Evolutionary conservation across 2,888 invertebrate genomes (phyloP), one percentile per base, ranked within the genome.

Genomic region (Apeira syringaria): DNA sequence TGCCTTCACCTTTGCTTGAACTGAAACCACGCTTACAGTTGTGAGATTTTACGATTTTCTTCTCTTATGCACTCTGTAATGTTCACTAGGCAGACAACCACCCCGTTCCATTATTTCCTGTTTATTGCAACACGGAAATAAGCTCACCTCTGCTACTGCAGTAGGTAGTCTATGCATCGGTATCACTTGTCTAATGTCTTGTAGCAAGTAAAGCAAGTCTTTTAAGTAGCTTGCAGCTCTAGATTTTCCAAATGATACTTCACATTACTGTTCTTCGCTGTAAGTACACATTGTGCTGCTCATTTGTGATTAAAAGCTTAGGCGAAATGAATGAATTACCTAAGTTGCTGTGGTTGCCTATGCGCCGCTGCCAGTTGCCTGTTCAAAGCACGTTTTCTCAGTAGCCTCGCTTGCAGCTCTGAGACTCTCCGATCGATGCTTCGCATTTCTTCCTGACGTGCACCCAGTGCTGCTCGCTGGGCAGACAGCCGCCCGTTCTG

Each of bases 221-320:
- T 58, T 97, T 92, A 68, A 98, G 95, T 61, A 99, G 97, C 96
- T 79, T 98, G 98, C 34, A 99, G 92, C 77, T 99, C 98, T 26
- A 96, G 69, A 99, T 98, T 63, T 98, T 91, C 64, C 96, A 94
- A 89, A 99, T 98, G 72, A 98, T 97, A 63, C 95, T 94, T 41
- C 95, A 92, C 92, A 98, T 94, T n/a, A n/a, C n/a, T n/a, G n/a
- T 86, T 99, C 98, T 57, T 97, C 97, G n/a, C 74, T 98, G 97
- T n/a, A 32, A 97, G 91, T 61, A 96, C 96, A 39, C 95, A 95
- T 62, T 98, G 88, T 27, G 97, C 95, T 65, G 98, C 96, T 50
- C 97, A n/a, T n/a, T n/a, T n/a, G n/a, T n/a, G n/a, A n/a, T n/a
- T n/a, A n/a, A n/a, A n/a, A n/a, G n/a, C n/a, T n/a, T n/a, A n/a